Evolutionary conservation across 1,140 invertebrate species (phyloP), one percentile per base, ranked within the genome.

Genomic region (Theocolax elegans): DNA sequence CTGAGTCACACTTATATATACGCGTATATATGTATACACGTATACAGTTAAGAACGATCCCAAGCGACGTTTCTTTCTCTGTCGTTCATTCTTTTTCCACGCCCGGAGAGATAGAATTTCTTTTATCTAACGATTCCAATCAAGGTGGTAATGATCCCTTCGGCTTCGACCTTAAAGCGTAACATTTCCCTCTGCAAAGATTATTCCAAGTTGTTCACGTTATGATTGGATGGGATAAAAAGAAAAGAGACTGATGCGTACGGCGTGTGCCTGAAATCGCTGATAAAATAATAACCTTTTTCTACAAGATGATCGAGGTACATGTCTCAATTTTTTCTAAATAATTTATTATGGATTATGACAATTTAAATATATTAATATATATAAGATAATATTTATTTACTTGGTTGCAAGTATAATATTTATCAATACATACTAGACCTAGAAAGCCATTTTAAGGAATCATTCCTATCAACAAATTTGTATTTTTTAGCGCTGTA

Each of bases 71-170:
- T 40, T 31, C 17, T 31, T 46, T 44, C 19, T 42, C 27, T 8
- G 17, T 19, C 27, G 10, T 25, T 42, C 13, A n/a, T 59, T 46
- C 17, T 29, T 35, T 56, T 35, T 38, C 21, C 29, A 13, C n/a
- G 31, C 9, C 19, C 23, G 21, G n/a, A 6, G 63, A 58, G 64
- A 67, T 58, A 48, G 65, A 67, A 58, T 67, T 58, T 67, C 54
- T 58, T 67, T 67, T 58, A 58, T 67, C 53, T 48, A 67, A 67
- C 40, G 27, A 44, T 48, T 67, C 29, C 65, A 67, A 48, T 67
- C 53, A 49, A 67, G 40, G 27, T 38, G 21, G 38, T 44, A 44
- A 67, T 67, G 44, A 67, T 58, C 19, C 6, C 25, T 53, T 53
- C 17, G 21, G 1, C 21, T 13, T 17, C 19, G 31, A 51, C 29